phyloP scores from a whole-genome alignment of 2,888 invertebrate species.

The Thereva unica region DNA sequence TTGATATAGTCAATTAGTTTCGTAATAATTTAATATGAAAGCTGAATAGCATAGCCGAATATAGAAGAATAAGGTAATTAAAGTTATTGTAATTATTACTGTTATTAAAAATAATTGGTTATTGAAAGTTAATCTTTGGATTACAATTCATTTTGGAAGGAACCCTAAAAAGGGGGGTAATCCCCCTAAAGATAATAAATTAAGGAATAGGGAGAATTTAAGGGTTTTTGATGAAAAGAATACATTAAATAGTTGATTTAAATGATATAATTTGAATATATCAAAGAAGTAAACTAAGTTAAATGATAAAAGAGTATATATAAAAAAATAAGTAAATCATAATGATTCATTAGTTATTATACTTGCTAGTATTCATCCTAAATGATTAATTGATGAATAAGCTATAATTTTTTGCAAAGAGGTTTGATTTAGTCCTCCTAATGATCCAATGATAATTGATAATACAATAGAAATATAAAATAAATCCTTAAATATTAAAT shows the following conservation, averaged over 20 bases:
- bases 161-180: conserved; percentile 67
- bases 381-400: conserved; percentile 68
- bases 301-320: conserved; percentile 60
- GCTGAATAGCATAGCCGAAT: conserved; percentile 61
- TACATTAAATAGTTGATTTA: conserved; percentile 61
- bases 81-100: conserved; percentile 61
- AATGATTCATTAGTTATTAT: conserved; percentile 60
- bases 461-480: conserved; percentile 59
- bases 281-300: conserved; percentile 60
- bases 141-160: conserved; percentile 65
- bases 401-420: conserved; percentile 64
- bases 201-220: conserved; percentile 62
- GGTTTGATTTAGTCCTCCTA: conserved; percentile 62
- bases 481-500: conserved; percentile 59
- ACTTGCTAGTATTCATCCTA: conserved; percentile 63
- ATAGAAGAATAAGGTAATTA: conserved; percentile 64
- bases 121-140: conserved; percentile 61
- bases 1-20: conserved; percentile 58
- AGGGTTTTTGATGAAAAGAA: conserved; percentile 53
- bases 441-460: conserved; percentile 58
- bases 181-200: conserved; percentile 64
- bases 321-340: conserved; percentile 59
- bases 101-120: conserved; percentile 58
- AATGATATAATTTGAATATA: conserved; percentile 59
- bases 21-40: conserved; percentile 60